phyloP scores from a whole-genome alignment of 2,888 invertebrate genomes.

The Liopterus haemorrhoidalis region DNA sequence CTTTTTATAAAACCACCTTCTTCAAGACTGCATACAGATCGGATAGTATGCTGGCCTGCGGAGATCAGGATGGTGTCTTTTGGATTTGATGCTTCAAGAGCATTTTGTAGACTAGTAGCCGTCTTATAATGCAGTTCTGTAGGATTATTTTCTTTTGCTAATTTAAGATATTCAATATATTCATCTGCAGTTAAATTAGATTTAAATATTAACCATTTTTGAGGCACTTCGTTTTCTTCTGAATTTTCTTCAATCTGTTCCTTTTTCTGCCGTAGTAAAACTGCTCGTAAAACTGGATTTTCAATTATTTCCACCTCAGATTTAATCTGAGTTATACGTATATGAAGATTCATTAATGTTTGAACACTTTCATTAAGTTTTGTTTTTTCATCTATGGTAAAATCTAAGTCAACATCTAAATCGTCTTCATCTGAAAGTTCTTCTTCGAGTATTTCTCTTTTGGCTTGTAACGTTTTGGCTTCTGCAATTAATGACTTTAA shows the following conservation, averaged over 20 bases:
- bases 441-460: constrained; percentile 45
- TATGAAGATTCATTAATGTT: constrained; percentile 51
- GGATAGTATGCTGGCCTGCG: constrained; percentile 48
- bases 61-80: constrained; percentile 50
- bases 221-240: constrained; percentile 25
- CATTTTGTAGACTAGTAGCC: constrained; percentile 41
- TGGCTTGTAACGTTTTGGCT: constrained; percentile 49
- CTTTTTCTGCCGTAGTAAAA: constrained; percentile 38
- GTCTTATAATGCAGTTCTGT: constrained; percentile 44
- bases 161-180: constrained; percentile 45
- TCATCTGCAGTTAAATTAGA: constrained; percentile 46
- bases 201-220: constrained; percentile 47
- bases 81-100: constrained; percentile 43
- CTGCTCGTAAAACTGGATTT: constrained; percentile 53
- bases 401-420: constrained; percentile 42
- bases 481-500: constrained; percentile 51
- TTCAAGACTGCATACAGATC: constrained; percentile 50
- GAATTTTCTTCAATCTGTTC: constrained; percentile 25
- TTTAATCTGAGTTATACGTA: constrained; percentile 53
- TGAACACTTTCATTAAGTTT: constrained; percentile 40
- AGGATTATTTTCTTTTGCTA: constrained; percentile 43
- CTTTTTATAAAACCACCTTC: constrained; percentile 46
- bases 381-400: constrained; percentile 38
- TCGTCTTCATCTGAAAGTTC: constrained; percentile 39
- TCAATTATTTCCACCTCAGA: constrained; percentile 55